Percentiles rank a stretch among this genome's conserved stretches.
Evolutionary conservation across 2,113 vertebrate species (phyloP).

Genomic region (Raja brachyura): DNA sequence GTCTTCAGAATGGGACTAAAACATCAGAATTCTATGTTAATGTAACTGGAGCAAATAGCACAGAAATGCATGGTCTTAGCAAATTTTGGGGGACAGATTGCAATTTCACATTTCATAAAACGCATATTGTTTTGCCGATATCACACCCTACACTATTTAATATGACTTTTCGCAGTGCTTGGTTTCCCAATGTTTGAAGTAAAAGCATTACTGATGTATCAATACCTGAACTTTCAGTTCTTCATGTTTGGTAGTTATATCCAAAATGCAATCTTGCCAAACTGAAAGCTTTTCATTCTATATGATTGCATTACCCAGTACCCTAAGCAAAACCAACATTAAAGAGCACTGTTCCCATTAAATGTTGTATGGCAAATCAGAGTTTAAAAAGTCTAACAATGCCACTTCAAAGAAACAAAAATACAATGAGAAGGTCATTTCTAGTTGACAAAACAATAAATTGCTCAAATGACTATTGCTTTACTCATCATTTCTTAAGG

Average conservation of each 20-base stretch:
- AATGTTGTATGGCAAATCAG: neutral
- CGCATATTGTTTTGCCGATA: neutral
- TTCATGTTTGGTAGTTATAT: neutral
- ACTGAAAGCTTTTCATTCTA: neutral
- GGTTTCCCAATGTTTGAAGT: neutral
- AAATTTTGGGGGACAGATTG: neutral
- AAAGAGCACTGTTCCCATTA: neutral
- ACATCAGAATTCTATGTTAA: neutral
- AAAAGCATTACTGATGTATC: neutral
- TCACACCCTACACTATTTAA: neutral
- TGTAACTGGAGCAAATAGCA: neutral
- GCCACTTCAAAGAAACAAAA: neutral
- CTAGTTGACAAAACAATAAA: neutral
- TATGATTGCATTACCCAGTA: neutral
- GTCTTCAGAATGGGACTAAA: neutral
- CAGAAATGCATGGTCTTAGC: neutral
- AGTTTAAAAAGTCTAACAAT: neutral
- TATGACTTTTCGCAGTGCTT: neutral
- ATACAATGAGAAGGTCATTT: neutral
- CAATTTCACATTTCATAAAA: neutral
- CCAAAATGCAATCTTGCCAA: neutral
- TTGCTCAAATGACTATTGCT: neutral
- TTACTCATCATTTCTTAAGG: neutral
- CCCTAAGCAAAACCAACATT: neutral
- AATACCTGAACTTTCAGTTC: neutral